Percentiles rank a stretch among this genome's conserved stretches.
Conservation (phyloP, 2,113 vertebrate species). For the Falco punctatus region DNA sequence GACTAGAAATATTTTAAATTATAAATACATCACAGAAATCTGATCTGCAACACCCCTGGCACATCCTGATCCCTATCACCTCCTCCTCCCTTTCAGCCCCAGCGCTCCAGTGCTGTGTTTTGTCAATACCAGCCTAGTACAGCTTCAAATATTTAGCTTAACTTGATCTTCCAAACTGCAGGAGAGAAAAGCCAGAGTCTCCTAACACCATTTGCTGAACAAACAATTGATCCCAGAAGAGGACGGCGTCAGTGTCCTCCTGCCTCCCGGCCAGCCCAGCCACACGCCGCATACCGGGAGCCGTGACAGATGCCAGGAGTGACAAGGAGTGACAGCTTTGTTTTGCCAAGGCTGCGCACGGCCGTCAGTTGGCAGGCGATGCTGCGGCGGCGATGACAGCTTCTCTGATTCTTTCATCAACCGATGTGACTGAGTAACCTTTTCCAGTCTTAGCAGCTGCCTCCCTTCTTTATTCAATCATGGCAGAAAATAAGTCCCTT, state of each 20-base stretch:
- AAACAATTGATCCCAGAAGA: conserved; percentile 52
- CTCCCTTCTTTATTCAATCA: conserved; percentile 75
- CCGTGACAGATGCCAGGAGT: conserved; percentile 41
- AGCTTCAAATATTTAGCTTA: conserved; percentile 71
- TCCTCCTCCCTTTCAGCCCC: conserved; percentile 9
- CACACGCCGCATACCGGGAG: not conserved
- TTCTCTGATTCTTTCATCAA: conserved; percentile 76
- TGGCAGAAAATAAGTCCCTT: conserved; percentile 56
- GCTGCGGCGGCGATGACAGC: conserved; percentile 73
- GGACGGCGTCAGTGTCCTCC: not conserved
- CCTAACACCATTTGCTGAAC: conserved; percentile 30
- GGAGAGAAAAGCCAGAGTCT: conserved; percentile 44
- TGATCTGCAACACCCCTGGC: not conserved
- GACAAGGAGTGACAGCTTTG: conserved; percentile 74
- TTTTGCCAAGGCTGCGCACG: conserved; percentile 61
- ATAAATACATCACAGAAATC: conserved; percentile 39
- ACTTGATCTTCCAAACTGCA: conserved; percentile 48
- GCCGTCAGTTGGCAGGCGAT: conserved; percentile 60
- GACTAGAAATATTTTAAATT: conserved; percentile 55
- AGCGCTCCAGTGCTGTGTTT: not conserved
- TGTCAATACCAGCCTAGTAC: conserved; percentile 5
- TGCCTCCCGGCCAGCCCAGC: not conserved
- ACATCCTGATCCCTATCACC: conserved; percentile 12
- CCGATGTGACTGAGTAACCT: conserved; percentile 78
- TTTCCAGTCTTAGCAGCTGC: conserved; percentile 72